These are phyloP conservation scores for Luehdorfia chinensis DNA, from an alignment of 1,140 invertebrate species.

Conservation along the genomic window DNA sequence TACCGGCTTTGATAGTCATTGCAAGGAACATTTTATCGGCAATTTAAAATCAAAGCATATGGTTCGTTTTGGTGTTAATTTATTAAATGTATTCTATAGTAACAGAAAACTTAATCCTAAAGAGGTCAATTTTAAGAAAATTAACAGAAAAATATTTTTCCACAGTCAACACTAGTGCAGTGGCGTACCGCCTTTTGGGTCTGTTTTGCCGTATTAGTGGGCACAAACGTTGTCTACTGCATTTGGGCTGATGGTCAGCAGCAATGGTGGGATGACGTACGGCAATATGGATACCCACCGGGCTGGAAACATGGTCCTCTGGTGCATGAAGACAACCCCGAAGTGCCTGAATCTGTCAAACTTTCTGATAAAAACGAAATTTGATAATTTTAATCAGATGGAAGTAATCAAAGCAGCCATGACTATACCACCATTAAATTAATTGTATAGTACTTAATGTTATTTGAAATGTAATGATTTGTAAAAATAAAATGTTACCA, in stretches of 20 bases:
- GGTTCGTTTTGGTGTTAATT: too few species aligned
- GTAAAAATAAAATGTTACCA: too few species aligned
- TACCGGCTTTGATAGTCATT: too few species aligned
- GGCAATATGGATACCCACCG: slow-evolving; percentile 51
- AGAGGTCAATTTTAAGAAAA: too few species aligned
- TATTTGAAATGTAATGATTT: too few species aligned
- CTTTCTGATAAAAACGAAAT: slow-evolving; percentile 21
- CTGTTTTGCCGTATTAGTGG: slow-evolving; percentile 81
- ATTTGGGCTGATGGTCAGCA: slow-evolving; percentile 83
- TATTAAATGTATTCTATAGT: too few species aligned
- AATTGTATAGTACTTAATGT: background rate
- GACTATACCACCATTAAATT: too few species aligned
- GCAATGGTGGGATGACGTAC: slow-evolving; percentile 82
- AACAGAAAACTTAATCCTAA: too few species aligned
- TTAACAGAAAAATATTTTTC: too few species aligned
- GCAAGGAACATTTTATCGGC: too few species aligned
- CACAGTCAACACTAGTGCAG: slow-evolving; percentile 82
- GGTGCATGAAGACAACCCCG: slow-evolving; percentile 25
- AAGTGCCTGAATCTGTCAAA: slow-evolving; percentile 30
- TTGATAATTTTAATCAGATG: background rate
- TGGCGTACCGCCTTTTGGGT: slow-evolving; percentile 92
- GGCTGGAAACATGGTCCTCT: slow-evolving; percentile 57
- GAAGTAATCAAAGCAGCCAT: background rate
- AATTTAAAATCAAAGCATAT: too few species aligned
- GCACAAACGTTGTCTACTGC: slow-evolving; percentile 84